A percentile compares a stretch with the other conserved stretches of the same genome.
Conservation (phyloP, 2,113 vertebrate genomes). For the Colaptes auratus region DNA sequence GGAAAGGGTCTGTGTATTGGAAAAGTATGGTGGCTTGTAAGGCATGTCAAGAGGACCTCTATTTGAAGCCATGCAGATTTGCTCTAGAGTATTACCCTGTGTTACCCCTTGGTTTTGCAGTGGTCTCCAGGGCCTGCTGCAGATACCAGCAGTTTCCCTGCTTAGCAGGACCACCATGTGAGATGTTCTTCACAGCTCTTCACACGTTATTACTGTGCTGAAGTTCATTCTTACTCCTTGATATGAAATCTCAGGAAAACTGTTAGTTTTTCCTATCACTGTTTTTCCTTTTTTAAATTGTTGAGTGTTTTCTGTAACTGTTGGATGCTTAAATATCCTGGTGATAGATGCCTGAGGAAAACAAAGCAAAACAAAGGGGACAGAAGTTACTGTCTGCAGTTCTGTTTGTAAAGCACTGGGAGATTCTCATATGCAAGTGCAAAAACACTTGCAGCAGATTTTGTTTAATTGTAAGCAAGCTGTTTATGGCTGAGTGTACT, state of each 20-base stretch:
- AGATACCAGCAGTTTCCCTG: not conserved
- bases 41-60: not conserved
- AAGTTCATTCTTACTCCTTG: not conserved
- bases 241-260: not conserved
- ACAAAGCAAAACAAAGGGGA: not conserved
- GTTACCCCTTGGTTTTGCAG: not conserved
- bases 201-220: not conserved
- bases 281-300: not conserved
- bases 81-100: not conserved
- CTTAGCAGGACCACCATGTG: rapidly evolving
- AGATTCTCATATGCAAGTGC: rapidly evolving
- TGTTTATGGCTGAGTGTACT: not conserved
- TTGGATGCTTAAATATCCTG: not conserved
- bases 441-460: not conserved
- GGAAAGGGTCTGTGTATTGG: not conserved
- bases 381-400: not conserved
- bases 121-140: not conserved
- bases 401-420: not conserved
- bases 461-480: not conserved
- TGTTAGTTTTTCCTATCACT: not conserved
- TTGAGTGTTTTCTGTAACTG: not conserved
- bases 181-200: not conserved
- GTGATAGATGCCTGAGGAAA: not conserved
- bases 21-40: not conserved
- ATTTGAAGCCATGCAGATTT: not conserved